Conservation (phyloP, 1,140 invertebrate genomes). For the Drosophila kikkawai region DNA sequence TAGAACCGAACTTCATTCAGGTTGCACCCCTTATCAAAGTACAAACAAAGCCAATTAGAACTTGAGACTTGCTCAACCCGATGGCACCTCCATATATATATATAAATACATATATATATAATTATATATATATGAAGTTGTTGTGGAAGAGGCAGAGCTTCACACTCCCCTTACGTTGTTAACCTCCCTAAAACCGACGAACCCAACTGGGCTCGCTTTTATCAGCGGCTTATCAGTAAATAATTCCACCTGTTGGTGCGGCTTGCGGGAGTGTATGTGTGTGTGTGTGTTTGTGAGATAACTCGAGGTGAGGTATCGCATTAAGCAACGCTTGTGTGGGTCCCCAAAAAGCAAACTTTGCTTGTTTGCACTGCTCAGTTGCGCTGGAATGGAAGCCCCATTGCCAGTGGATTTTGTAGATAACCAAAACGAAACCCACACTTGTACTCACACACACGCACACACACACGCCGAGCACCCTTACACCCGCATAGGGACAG, state of each 20-base stretch:
- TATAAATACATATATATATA: background rate
- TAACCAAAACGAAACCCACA: slow-evolving; percentile 49
- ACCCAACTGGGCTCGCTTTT: slow-evolving; percentile 52
- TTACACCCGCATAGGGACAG: slow-evolving; percentile 15
- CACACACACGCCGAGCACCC: slow-evolving; percentile 8
- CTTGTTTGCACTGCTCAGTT: slow-evolving; percentile 72
- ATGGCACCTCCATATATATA: slow-evolving; percentile 10
- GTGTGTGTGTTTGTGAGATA: slow-evolving; percentile 50
- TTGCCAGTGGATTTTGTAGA: slow-evolving; percentile 75
- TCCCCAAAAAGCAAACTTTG: slow-evolving; percentile 56
- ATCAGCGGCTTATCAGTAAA: slow-evolving; percentile 82
- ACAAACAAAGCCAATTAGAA: slow-evolving; percentile 70
- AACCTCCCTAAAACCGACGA: slow-evolving; percentile 10
- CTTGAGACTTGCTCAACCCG: slow-evolving; percentile 58
- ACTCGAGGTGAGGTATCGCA: slow-evolving; percentile 65
- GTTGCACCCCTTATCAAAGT: slow-evolving; percentile 60
- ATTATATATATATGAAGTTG: background rate
- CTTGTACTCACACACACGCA: slow-evolving; percentile 22
- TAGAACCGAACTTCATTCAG: slow-evolving; percentile 24
- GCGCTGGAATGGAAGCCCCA: slow-evolving; percentile 55
- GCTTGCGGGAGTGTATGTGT: slow-evolving; percentile 24
- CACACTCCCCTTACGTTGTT: slow-evolving; percentile 29
- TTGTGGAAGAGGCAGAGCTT: slow-evolving; percentile 12
- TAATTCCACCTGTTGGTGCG: slow-evolving; percentile 77
- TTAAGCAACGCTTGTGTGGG: slow-evolving; percentile 62